Conservation (phyloP, 2,888 invertebrate species). For the Apantesis nais region DNA sequence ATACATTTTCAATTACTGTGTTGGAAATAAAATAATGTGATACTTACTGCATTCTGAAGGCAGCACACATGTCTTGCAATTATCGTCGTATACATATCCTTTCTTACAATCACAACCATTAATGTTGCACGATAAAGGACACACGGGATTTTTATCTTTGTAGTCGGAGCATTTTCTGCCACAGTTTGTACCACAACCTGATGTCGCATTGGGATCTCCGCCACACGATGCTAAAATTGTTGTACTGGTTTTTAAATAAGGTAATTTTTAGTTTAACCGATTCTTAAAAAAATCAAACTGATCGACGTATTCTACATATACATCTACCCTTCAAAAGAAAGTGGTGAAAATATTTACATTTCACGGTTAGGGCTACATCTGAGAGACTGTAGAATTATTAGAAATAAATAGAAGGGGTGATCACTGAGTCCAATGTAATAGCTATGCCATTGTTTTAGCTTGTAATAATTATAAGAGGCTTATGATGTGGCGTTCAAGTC, state of each 20-base stretch:
- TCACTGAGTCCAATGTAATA: too few relatives aligned
- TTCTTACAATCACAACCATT: conserved; percentile 42
- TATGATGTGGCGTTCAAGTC: too few relatives aligned
- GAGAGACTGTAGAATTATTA: too few relatives aligned
- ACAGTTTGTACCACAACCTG: conserved; percentile 36
- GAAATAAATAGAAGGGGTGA: too few relatives aligned
- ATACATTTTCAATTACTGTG: too few relatives aligned
- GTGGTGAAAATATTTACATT: too few relatives aligned
- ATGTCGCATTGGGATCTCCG: conserved; percentile 35
- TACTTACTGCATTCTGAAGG: conserved; percentile 38
- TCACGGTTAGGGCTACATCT: too few relatives aligned
- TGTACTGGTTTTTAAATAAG: background rate
- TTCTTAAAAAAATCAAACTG: too few relatives aligned
- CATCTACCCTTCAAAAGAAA: conserved; percentile 26
- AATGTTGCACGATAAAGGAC: conserved; percentile 20
- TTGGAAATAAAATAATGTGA: background rate
- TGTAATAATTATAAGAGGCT: too few relatives aligned
- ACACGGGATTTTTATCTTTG: conserved; percentile 20
- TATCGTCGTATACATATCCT: conserved; percentile 38
- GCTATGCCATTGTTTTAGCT: too few relatives aligned
- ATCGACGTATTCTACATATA: too few relatives aligned
- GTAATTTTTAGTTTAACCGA: background rate
- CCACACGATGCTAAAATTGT: conserved; percentile 40
- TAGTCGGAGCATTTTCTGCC: conserved; percentile 30
- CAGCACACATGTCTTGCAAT: conserved; percentile 27